A percentile compares a stretch with the other conserved stretches of the same genome.
Evolutionary conservation across 2,888 invertebrate genomes (phyloP).

Genomic region (Trisateles emortualis): DNA sequence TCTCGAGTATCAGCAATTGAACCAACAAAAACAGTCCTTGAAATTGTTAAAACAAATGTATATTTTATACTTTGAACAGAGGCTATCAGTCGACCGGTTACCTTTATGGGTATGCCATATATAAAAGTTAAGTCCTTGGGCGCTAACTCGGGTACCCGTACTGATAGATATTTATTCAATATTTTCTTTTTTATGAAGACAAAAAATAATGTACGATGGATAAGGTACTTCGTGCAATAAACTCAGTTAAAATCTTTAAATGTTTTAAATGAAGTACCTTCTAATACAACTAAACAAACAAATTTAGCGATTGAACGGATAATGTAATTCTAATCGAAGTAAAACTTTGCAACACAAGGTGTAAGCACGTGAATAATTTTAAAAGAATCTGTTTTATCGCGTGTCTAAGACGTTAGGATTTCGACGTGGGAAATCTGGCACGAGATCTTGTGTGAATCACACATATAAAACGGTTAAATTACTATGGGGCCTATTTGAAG

Average conservation of each 20-base stretch:
- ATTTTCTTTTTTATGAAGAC: neutral
- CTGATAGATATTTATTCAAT: too few relatives aligned
- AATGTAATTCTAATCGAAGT: conserved; percentile 26
- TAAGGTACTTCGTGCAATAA: conserved; percentile 27
- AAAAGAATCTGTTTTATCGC: conserved; percentile 55
- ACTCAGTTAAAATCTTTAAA: conserved; percentile 22
- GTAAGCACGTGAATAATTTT: conserved; percentile 55
- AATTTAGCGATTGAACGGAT: conserved; percentile 28
- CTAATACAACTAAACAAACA: conserved; percentile 43
- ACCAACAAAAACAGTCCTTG: conserved; percentile 27
- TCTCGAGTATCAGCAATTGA: conserved; percentile 24
- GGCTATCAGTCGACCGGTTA: conserved; percentile 7
- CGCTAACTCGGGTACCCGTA: conserved; percentile 31
- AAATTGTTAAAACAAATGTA: conserved; percentile 27
- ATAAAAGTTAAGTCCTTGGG: conserved; percentile 2
- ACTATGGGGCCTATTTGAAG: conserved; percentile 37
- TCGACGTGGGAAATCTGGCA: conserved; percentile 67
- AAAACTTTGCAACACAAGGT: conserved; percentile 41
- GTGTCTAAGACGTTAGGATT: conserved; percentile 55
- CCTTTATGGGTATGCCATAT: neutral
- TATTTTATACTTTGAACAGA: conserved; percentile 16
- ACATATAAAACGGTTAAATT: conserved; percentile 47
- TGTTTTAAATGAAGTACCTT: conserved; percentile 17
- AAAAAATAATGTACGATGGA: neutral
- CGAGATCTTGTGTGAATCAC: conserved; percentile 64